These are phyloP conservation scores for Dexiosoma caninum DNA, from an alignment of 2,888 invertebrate species.

Conservation along the genomic window DNA sequence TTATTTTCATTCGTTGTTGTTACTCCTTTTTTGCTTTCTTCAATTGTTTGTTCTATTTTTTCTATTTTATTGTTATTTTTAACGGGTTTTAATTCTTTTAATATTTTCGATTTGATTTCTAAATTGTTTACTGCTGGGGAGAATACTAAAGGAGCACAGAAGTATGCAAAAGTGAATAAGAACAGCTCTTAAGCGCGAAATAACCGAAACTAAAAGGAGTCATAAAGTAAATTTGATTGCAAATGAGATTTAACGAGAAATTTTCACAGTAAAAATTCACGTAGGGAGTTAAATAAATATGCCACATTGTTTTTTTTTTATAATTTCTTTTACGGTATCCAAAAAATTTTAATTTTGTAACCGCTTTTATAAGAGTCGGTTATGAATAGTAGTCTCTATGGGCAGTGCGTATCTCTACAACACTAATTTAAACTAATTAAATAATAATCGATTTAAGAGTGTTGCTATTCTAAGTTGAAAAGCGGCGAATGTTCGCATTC, in stretches of 20 bases:
- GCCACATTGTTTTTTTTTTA: too few relatives aligned
- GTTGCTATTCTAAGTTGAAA: too few relatives aligned
- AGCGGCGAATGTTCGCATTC: too few relatives aligned
- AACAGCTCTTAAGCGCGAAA: constrained; percentile 12
- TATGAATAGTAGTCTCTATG: too few relatives aligned
- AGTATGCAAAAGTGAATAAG: background rate
- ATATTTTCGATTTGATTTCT: constrained; percentile 14
- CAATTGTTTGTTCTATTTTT: constrained; percentile 43
- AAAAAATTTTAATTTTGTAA: too few relatives aligned
- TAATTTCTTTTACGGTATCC: too few relatives aligned
- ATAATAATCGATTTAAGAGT: background rate
- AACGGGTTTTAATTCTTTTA: constrained; percentile 17
- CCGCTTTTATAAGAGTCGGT: too few relatives aligned
- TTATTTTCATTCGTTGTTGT: constrained; percentile 27
- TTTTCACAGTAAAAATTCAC: too few relatives aligned
- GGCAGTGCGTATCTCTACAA: too few relatives aligned
- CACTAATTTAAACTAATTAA: background rate
- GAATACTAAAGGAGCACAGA: background rate
- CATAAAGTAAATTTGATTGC: background rate
- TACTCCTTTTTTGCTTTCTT: constrained; percentile 23
- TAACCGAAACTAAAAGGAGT: constrained; percentile 1
- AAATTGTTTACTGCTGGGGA: background rate
- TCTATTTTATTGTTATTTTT: constrained; percentile 46
- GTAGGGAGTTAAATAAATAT: too few relatives aligned
- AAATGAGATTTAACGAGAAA: background rate